Conservation (phyloP, 2,113 vertebrate genomes). For the Argyrosomus japonicus region DNA sequence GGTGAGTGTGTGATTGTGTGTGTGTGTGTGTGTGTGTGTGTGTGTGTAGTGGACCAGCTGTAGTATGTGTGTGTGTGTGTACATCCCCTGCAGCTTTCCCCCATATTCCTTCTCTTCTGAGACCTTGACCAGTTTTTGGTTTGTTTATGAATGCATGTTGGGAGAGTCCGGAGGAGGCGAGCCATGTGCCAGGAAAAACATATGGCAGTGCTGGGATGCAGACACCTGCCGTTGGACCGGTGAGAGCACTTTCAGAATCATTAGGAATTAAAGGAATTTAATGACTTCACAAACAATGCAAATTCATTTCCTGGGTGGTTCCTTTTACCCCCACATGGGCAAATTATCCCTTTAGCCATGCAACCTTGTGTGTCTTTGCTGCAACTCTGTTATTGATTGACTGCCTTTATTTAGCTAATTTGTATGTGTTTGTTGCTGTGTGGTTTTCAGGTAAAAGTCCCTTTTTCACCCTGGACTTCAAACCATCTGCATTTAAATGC, state of each 20-base stretch:
- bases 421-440: conserved; percentile 1
- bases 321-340: conserved; percentile 49
- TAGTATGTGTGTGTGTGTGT: conserved; percentile 27
- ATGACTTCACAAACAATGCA: conserved; percentile 78
- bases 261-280: conserved; percentile 81
- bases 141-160: conserved; percentile 81
- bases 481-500: conserved; percentile 35
- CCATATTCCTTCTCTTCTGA: conserved; percentile 69
- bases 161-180: conserved; percentile 75
- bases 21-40: conserved; percentile 23
- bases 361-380: conserved; percentile 36
- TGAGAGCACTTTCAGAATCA: conserved; percentile 73
- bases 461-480: neutral
- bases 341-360: conserved; percentile 36
- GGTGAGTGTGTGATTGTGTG: conserved; percentile 6
- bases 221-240: conserved; percentile 77
- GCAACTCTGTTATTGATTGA: conserved; percentile 8
- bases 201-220: conserved; percentile 79
- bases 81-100: conserved; percentile 58
- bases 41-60: conserved; percentile 48
- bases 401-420: neutral
- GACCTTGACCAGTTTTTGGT: conserved; percentile 82
- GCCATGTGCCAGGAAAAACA: conserved; percentile 80
- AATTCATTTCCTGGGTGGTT: conserved; percentile 67
- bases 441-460: conserved; percentile 44